Base-by-base conservation (phyloP, 1,140 invertebrate genomes). In the Homalodisca vitripennis region DNA sequence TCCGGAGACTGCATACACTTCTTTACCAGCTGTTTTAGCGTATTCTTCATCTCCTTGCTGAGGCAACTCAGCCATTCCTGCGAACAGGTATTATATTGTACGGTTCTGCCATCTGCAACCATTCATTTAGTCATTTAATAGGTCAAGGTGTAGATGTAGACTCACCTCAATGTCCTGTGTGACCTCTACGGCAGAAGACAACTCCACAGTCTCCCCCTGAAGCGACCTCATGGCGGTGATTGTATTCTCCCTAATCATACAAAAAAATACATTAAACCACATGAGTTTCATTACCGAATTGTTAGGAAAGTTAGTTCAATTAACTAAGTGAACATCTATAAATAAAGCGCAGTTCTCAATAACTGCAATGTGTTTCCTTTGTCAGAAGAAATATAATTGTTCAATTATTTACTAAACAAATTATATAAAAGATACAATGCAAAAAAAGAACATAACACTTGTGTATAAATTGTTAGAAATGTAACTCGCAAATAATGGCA, bases 61-160 rank as follows among this genome's bases (percentile, higher is more conserved):
- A 98, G 82, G 47, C 87, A 80, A 75, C 88, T 87, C 13, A 98
- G 80, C 95, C 95, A 98, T 32, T 86, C 82, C 88, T 92, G 76
- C 51, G 82, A 80, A 24, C n/a, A 60, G 34, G 34, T 41, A 10
- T 41, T 17, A 41, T 41, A 41, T 41, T 41, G 34, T 41, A 41
- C 34, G 17, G 17, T 17, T 10, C 34, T 41, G 34, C 6, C 34
- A 41, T 10, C 34, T 10, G 17, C 6, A 17, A 10, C 6, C 34
- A 41, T 10, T 10, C 34, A 41, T 41, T 41, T 41, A 10, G 34
- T 41, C 6, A 41, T 17, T 10, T 10, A 17, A 17, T 10, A 6
- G 17, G 6, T 41, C 34, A 41, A 10, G 17, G 17, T 41, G 34
- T 41, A 17, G 6, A 41, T 41, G 34, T 41, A 41, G 34, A 10